phyloP scores from a whole-genome alignment of 2,113 vertebrate genomes.

The Trogon melanurus region DNA sequence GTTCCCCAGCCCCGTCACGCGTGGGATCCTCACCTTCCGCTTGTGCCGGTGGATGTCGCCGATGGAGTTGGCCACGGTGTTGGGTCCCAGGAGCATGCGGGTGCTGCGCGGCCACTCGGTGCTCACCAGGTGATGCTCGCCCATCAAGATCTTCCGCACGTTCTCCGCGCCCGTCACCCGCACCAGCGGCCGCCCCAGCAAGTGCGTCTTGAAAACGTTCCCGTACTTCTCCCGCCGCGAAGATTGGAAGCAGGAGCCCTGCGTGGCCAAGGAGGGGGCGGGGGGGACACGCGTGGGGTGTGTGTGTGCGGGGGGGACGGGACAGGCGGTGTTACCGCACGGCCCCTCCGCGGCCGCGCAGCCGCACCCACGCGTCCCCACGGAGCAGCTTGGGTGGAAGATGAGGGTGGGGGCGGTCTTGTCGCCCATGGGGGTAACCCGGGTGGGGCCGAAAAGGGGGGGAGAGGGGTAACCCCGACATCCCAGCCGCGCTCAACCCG shows the following conservation, averaged over 20 bases:
- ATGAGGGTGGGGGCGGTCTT: no score
- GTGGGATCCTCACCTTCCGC: conserved; percentile 83
- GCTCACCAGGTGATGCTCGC: conserved; percentile 93
- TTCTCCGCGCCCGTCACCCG: conserved; percentile 95
- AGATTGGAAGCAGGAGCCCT: conserved; percentile 86
- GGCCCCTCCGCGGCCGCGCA: background rate
- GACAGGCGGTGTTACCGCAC: background rate
- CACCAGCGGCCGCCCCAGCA: conserved; percentile 92
- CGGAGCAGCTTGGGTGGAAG: background rate
- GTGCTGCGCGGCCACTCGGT: conserved; percentile 97
- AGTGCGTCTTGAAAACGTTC: conserved; percentile 96
- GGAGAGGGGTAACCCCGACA: background rate
- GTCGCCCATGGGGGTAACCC: no score
- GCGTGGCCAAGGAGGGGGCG: background rate
- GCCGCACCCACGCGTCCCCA: background rate
- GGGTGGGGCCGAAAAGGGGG: no score
- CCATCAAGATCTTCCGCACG: conserved; percentile 94
- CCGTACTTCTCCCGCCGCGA: conserved; percentile 88
- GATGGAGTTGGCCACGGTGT: conserved; percentile 95
- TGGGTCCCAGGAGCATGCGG: conserved; percentile 89
- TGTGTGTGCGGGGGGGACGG: background rate
- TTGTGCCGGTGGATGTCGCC: conserved; percentile 95
- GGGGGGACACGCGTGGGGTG: rapidly evolving
- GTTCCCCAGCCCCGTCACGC: background rate
- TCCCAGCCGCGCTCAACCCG: background rate